These are phyloP conservation scores for Trissoscelio sp. DNA, from an alignment of 2,888 invertebrate genomes.

Conservation along the genomic window DNA sequence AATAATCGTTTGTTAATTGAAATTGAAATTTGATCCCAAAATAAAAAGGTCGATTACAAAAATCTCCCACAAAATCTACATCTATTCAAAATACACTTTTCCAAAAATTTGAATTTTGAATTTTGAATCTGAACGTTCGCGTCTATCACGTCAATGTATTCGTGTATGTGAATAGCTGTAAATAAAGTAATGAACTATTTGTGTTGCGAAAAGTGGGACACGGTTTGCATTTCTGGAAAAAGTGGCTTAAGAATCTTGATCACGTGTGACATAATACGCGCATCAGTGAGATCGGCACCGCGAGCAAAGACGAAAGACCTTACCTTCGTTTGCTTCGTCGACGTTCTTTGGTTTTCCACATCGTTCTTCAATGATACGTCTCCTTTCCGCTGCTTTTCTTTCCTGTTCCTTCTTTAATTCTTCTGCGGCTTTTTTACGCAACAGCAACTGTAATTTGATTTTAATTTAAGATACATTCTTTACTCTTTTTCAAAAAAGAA, in stretches of 20 bases:
- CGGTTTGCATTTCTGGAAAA: conserved; percentile 16
- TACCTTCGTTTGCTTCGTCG: conserved; percentile 98
- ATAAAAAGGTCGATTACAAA: no score
- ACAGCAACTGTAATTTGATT: conserved; percentile 93
- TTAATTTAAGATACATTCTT: no score
- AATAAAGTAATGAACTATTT: conserved; percentile 22
- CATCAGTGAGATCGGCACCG: conserved; percentile 7
- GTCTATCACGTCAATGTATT: background rate
- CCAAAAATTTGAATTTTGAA: background rate
- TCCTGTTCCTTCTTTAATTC: conserved; percentile 99
- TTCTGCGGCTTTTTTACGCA: conserved; percentile 99
- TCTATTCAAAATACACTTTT: no score
- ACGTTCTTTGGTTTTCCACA: conserved; percentile 96
- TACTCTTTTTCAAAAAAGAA: no score
- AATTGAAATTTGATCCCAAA: no score
- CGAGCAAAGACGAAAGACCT: conserved; percentile 14
- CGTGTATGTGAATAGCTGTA: conserved; percentile 18
- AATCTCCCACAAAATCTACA: background rate
- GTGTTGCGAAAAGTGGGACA: conserved; percentile 28
- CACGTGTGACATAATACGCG: conserved; percentile 23
- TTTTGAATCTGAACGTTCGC: background rate
- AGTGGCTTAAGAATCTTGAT: conserved; percentile 18
- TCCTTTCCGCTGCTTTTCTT: conserved; percentile 98
- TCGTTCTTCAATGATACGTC: conserved; percentile 97
- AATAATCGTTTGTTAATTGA: no score